Evolutionary conservation across 2,113 vertebrate species (phyloP).

Genomic region (Accipiter virgatus): DNA sequence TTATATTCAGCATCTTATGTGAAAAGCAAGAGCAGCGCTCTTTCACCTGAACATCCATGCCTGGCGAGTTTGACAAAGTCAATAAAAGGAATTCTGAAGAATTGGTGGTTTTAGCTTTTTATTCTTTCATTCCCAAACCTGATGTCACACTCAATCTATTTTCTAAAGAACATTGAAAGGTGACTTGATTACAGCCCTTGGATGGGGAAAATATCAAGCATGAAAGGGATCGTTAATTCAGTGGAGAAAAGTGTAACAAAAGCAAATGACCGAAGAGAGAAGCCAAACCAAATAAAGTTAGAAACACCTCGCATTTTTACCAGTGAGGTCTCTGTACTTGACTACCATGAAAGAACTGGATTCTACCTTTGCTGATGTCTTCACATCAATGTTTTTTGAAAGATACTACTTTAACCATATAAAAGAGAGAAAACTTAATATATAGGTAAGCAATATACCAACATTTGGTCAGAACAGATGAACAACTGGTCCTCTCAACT

Average conservation of each 20-base stretch:
- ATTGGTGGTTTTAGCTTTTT: not conserved
- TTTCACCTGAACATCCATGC: not conserved
- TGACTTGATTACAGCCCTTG: not conserved
- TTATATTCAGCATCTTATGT: not conserved
- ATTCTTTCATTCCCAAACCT: not conserved
- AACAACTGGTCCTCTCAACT: not conserved
- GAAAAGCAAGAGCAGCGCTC: not conserved
- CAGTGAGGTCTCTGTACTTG: not conserved
- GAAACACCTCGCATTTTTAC: not conserved
- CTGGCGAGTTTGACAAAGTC: not conserved
- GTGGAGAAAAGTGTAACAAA: not conserved
- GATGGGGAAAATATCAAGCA: not conserved
- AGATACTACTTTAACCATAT: not conserved
- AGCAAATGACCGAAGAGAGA: not conserved
- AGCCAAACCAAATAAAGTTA: not conserved
- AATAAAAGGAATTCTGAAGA: not conserved
- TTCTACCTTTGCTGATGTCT: not conserved
- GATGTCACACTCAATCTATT: not conserved
- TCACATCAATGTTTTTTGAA: not conserved
- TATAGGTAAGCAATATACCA: not conserved
- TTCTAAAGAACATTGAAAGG: not conserved
- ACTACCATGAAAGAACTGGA: not conserved
- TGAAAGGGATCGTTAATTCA: not conserved
- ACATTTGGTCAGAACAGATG: not conserved
- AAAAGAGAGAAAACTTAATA: not conserved